phyloP scores from a whole-genome alignment of 2,113 vertebrate genomes.

The crab-eating macaque (Macaca fascicularis) region DNA sequence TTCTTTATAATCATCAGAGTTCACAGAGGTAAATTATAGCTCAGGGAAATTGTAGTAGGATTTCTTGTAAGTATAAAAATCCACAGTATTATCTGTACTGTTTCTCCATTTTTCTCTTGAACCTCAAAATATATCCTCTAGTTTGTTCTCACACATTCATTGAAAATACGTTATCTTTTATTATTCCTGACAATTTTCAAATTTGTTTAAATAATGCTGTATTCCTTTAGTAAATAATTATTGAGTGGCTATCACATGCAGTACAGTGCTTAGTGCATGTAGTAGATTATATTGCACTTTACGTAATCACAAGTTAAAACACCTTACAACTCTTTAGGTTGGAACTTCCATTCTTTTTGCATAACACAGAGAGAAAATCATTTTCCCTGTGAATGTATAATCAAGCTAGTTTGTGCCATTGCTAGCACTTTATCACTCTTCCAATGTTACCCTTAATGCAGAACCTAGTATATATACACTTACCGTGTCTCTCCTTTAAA shows the following conservation, averaged over 20 bases:
- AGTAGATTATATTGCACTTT: not conserved
- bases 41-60: conserved; percentile 39
- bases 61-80: conserved; percentile 47
- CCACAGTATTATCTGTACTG: not conserved
- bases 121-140: not conserved
- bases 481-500: not conserved
- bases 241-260: not conserved
- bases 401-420: not conserved
- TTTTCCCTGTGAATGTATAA: not conserved
- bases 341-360: not conserved
- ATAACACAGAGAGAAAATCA: not conserved
- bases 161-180: not conserved
- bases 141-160: not conserved
- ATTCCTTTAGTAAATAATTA: not conserved
- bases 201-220: not conserved
- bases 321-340: not conserved
- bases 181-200: not conserved
- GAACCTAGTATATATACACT: not conserved
- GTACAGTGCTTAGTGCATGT: not conserved
- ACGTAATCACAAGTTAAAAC: not conserved
- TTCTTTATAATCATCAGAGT: conserved; percentile 51
- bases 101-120: conserved; percentile 26
- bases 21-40: conserved; percentile 49
- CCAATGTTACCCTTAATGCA: not conserved
- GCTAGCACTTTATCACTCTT: not conserved